A percentile compares a stretch with the other conserved stretches of the same genome.
Conservation (phyloP, 2,113 vertebrate genomes). For the Eudorcas thomsonii region DNA sequence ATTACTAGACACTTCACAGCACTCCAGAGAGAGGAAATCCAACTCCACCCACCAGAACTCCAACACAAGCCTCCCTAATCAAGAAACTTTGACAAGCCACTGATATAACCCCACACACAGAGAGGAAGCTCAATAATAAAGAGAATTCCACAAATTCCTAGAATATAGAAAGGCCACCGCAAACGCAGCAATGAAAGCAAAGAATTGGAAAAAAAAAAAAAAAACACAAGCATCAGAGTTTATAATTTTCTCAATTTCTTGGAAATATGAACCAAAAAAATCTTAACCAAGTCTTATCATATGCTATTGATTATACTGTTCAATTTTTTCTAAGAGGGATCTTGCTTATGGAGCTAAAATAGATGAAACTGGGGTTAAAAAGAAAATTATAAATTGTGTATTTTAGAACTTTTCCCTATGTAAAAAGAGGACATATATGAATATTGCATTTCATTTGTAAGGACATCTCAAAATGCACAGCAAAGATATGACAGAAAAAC, state of each 20-base stretch:
- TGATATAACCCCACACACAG: no score
- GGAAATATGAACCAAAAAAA: not conserved
- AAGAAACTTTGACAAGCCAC: no score
- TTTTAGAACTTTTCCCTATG: not conserved
- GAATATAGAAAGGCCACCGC: no score
- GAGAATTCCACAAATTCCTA: no score
- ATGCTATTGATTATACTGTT: not conserved
- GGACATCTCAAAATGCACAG: not conserved
- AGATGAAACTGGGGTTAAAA: not conserved
- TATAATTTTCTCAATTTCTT: constrained; percentile 1
- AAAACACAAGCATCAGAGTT: not conserved
- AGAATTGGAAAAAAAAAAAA: not conserved
- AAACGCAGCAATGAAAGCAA: not conserved
- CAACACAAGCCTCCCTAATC: no score
- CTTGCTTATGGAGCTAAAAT: not conserved
- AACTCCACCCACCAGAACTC: no score
- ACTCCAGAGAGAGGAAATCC: no score
- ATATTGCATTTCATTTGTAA: constrained; percentile 12
- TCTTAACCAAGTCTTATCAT: not conserved
- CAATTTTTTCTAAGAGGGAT: not conserved
- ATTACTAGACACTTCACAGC: no score
- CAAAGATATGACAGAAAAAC: not conserved
- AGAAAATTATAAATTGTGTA: not conserved
- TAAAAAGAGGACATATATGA: not conserved
- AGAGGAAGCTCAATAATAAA: no score